These are phyloP conservation scores for Lasioglossum villosulum DNA, from an alignment of 2,888 invertebrate genomes.

Conservation along the genomic window DNA sequence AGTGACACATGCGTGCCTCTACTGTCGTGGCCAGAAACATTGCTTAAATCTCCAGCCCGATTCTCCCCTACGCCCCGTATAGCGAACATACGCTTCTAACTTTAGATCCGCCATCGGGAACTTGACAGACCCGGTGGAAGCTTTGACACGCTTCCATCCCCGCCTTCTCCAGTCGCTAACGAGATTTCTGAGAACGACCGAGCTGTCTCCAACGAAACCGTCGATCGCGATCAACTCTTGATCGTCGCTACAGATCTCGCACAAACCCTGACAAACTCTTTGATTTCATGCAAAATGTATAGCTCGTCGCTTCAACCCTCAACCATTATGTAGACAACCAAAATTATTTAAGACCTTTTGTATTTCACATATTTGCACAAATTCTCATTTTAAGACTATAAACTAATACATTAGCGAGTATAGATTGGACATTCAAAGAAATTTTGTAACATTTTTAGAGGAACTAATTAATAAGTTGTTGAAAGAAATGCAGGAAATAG, in stretches of 20 bases:
- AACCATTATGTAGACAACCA: too few relatives aligned
- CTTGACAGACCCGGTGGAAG: slow-evolving; percentile 15
- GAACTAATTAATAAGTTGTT: too few relatives aligned
- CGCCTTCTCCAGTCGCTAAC: not conserved
- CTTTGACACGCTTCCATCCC: slow-evolving; percentile 4
- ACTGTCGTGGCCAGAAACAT: slow-evolving; percentile 63
- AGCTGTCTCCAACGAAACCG: not conserved
- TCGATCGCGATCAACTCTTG: not conserved
- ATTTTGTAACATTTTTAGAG: too few relatives aligned
- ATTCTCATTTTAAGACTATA: too few relatives aligned
- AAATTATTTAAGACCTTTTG: too few relatives aligned
- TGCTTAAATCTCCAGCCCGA: slow-evolving; percentile 61
- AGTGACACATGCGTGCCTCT: slow-evolving; percentile 75
- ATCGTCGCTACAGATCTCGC: not conserved
- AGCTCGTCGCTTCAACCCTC: too few relatives aligned
- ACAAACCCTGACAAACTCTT: too few relatives aligned
- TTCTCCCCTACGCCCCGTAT: slow-evolving; percentile 44
- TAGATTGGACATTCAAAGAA: too few relatives aligned
- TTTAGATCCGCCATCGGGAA: slow-evolving; percentile 52
- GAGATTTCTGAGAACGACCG: not conserved
- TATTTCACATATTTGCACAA: too few relatives aligned
- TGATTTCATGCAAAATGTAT: too few relatives aligned
- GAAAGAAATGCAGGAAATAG: too few relatives aligned
- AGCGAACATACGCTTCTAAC: slow-evolving; percentile 56
- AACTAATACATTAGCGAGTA: too few relatives aligned